Percentiles rank a stretch among this genome's conserved stretches.
Conservation (phyloP, 2,113 vertebrate species). For the Thunnus maccoyii region DNA sequence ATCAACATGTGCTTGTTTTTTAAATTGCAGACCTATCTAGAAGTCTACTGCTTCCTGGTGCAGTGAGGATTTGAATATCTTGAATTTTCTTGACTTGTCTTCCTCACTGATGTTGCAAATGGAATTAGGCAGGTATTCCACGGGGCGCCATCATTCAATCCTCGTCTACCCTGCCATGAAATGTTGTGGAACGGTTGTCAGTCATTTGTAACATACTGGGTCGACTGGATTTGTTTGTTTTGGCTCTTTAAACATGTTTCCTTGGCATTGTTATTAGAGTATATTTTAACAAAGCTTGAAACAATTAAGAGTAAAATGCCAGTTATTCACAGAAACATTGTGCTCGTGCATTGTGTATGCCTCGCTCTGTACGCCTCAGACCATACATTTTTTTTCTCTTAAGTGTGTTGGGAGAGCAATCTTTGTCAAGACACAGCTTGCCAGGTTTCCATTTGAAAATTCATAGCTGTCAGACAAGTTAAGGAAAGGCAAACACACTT, state of each 20-base stretch:
- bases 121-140: constrained; percentile 48
- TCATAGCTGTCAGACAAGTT: constrained; percentile 74
- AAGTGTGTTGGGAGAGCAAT: constrained; percentile 62
- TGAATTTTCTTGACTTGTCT: constrained; percentile 22
- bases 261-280: constrained; percentile 46
- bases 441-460: constrained; percentile 80
- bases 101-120: constrained; percentile 29
- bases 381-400: constrained; percentile 57
- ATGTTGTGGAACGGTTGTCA: constrained; percentile 66
- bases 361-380: constrained; percentile 28
- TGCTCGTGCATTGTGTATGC: constrained; percentile 11
- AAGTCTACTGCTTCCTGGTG: neutral
- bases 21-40: neutral
- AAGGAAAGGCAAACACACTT: constrained; percentile 76
- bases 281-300: constrained; percentile 57
- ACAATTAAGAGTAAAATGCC: constrained; percentile 56
- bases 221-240: constrained; percentile 60
- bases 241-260: constrained; percentile 54
- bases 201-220: constrained; percentile 46
- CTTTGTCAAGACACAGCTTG: constrained; percentile 81
- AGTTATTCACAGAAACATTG: constrained; percentile 39
- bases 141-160: constrained; percentile 58
- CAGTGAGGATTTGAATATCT: neutral
- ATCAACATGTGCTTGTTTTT: neutral
- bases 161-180: constrained; percentile 56